Percentiles rank a stretch among this genome's conserved stretches.
Evolutionary conservation across 2,888 invertebrate species (phyloP).

Genomic region (Mythimna lalbum): DNA sequence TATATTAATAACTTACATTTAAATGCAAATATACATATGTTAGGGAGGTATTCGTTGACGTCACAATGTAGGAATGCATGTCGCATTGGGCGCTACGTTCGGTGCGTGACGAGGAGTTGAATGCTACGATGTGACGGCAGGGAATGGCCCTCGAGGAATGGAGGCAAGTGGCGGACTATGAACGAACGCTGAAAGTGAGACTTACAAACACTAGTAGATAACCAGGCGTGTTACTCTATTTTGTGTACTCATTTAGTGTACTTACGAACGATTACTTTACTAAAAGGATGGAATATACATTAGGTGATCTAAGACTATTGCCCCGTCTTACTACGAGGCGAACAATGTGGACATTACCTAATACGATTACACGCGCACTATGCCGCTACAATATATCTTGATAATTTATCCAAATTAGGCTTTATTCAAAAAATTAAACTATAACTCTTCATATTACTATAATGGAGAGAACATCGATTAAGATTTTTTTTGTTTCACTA

Average conservation of each 20-base stretch:
- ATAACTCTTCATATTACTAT: conserved; percentile 60
- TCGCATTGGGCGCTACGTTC: conserved; percentile 28
- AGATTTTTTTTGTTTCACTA: conserved; percentile 65
- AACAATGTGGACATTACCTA: conserved; percentile 79
- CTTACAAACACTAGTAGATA: conserved; percentile 85
- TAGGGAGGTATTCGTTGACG: conserved; percentile 65
- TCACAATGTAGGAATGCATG: conserved; percentile 49
- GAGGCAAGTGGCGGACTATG: conserved; percentile 84
- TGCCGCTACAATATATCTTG: conserved; percentile 78
- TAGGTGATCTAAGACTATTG: conserved; percentile 86
- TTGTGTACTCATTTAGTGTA: conserved; percentile 87
- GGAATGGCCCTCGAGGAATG: conserved; percentile 71
- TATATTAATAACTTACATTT: conserved; percentile 77
- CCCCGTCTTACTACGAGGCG: conserved; percentile 72
- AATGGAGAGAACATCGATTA: conserved; percentile 64
- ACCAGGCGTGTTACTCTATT: conserved; percentile 82
- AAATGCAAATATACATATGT: conserved; percentile 86
- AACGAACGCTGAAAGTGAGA: conserved; percentile 80
- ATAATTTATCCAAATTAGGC: conserved; percentile 75
- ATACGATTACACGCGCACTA: conserved; percentile 78
- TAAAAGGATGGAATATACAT: conserved; percentile 91
- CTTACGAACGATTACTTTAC: conserved; percentile 84
- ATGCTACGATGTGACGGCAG: conserved; percentile 58
- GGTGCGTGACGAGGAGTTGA: conserved; percentile 24
- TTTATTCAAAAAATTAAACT: conserved; percentile 66